Percentiles rank a stretch among this genome's conserved stretches.
phyloP scores from a whole-genome alignment of 2,888 invertebrate species.

The Tholera decimalis region DNA sequence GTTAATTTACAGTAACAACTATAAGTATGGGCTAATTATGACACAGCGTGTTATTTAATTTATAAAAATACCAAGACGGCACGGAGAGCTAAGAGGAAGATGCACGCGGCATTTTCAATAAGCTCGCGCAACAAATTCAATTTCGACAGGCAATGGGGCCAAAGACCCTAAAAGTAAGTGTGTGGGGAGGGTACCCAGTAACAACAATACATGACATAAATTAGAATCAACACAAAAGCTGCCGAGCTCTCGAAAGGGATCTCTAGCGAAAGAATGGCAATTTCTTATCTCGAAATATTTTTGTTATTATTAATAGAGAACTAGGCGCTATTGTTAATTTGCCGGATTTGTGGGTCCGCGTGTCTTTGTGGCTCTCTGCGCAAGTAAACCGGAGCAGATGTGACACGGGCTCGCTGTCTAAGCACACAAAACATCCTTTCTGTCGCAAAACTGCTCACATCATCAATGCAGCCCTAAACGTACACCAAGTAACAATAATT shows the following conservation, averaged over 20 bases:
- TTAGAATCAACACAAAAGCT: slow-evolving; percentile 90
- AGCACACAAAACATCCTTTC: slow-evolving; percentile 80
- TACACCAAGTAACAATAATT: slow-evolving; percentile 70
- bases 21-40: slow-evolving; percentile 57
- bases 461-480: slow-evolving; percentile 78
- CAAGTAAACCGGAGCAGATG: slow-evolving; percentile 88
- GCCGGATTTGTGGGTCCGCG: slow-evolving; percentile 76
- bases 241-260: slow-evolving; percentile 88
- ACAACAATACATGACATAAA: slow-evolving; percentile 90
- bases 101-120: slow-evolving; percentile 82
- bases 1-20: slow-evolving; percentile 63
- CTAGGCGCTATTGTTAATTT: slow-evolving; percentile 85
- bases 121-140: slow-evolving; percentile 87
- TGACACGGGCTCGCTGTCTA: slow-evolving; percentile 75
- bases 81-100: slow-evolving; percentile 68
- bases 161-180: slow-evolving; percentile 86
- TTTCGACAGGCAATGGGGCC: slow-evolving; percentile 79
- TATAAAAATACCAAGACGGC: slow-evolving; percentile 58
- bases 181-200: slow-evolving; percentile 87
- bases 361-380: slow-evolving; percentile 76
- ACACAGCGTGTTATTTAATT: slow-evolving; percentile 23
- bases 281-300: slow-evolving; percentile 87
- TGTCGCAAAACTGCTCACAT: slow-evolving; percentile 70
- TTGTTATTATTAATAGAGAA: slow-evolving; percentile 87
- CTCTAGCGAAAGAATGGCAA: slow-evolving; percentile 89